Conservation (phyloP, 2,797 vertebrate species). For the Peromyscus eremicus region DNA sequence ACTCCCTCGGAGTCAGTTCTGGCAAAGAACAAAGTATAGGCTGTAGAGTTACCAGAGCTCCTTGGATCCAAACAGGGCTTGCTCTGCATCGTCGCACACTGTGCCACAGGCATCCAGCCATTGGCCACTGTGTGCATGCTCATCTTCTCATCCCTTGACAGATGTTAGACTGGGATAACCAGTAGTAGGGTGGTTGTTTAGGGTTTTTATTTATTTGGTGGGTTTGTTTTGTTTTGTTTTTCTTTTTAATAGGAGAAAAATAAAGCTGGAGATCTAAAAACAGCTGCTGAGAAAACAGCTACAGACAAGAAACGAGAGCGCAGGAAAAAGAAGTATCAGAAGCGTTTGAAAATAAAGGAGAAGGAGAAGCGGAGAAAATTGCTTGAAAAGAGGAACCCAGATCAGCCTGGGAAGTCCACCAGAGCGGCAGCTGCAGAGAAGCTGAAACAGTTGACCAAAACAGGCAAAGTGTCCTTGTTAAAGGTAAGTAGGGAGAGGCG, state of each 20-base stretch:
- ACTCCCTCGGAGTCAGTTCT: not conserved
- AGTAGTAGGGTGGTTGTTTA: not conserved
- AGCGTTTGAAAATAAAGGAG: conserved; percentile 91
- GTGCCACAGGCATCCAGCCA: rapidly evolving
- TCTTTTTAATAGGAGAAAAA: conserved; percentile 91
- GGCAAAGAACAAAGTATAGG: not conserved
- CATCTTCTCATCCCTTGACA: not conserved
- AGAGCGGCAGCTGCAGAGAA: conserved; percentile 90
- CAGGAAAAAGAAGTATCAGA: conserved; percentile 93
- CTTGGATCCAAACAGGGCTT: not conserved
- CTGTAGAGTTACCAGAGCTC: not conserved
- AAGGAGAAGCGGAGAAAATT: conserved; percentile 91
- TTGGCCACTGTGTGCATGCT: rapidly evolving
- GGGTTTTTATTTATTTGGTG: not conserved
- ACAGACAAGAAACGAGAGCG: conserved; percentile 97
- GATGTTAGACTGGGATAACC: not conserved
- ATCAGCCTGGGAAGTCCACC: conserved; percentile 87
- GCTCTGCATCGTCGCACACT: not conserved
- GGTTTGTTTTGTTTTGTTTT: not conserved
- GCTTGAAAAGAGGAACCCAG: conserved; percentile 89
- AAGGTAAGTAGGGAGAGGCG: conserved; percentile 89
- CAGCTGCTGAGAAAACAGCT: conserved; percentile 93
- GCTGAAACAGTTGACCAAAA: conserved; percentile 93
- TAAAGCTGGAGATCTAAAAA: conserved; percentile 94
- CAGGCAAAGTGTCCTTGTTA: conserved; percentile 93